Base-by-base conservation (phyloP, 2,797 vertebrate genomes). In the Acrossocheilus wenchowensis region DNA sequence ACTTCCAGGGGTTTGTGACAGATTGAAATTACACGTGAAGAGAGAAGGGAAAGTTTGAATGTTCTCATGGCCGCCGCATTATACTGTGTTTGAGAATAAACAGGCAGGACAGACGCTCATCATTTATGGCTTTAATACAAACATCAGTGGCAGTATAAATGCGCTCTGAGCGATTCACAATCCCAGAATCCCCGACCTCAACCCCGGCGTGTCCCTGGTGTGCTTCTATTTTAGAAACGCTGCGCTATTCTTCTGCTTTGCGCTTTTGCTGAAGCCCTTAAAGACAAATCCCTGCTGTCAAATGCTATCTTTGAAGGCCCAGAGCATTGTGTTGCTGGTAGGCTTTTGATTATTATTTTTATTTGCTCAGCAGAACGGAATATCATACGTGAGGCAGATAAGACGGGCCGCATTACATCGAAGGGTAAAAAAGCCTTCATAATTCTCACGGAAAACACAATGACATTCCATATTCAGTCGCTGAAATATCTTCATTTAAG, bases 201-300 rank as follows among this genome's bases (percentile, higher is more conserved):
- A 73, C 66, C 86, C 81, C 64, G 74, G 11, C 23, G 66, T 57
- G 64, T 57, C 66, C 64, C 81, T 48, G 39, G 39, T 73, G 72
- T 48, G 66, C 62, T 78, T 83, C 81, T 87, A 84, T 87, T 87
- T 84, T 74, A 60, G 75, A 79, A 64, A 66, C 64, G 14, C 74
- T 2, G 43, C 14, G 1, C 83, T 84, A 52, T 48, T 75, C 45
- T 48, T 52, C 73, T 30, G 73, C 83, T 78, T 45, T 66, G 8
- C 8, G 62, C 41, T 69, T 21, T 30, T 75, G 48, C 71, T 39
- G 60, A 84, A 50, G 43, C 43, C 62, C 83, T 71, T 52, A 26
- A 69, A 78, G 83, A 85, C 23, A 54, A 43, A 66, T 57, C 62
- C 5, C n/a, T 15, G 83, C 83, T 84, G 83, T 84, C 83, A 69